Percentiles rank a stretch among this genome's conserved stretches.
phyloP scores from a whole-genome alignment of 2,113 vertebrate genomes.

The Hippocampus guttulatus region DNA sequence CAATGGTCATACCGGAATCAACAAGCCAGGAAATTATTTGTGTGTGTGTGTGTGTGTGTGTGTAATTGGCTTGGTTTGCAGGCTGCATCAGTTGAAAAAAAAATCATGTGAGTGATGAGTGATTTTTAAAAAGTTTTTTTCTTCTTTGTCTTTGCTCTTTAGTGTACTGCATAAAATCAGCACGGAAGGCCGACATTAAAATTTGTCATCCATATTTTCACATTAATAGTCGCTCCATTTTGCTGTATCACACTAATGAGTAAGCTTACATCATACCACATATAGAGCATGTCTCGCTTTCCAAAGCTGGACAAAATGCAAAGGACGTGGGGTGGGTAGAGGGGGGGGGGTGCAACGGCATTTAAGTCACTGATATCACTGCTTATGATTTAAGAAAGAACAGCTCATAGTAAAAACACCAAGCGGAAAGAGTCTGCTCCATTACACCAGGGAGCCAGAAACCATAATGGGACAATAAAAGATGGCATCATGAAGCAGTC shows the following conservation, averaged over 20 bases:
- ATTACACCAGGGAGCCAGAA: conserved; percentile 28
- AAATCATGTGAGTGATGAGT: background rate
- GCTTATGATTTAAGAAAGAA: conserved; percentile 23
- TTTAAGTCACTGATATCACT: conserved; percentile 22
- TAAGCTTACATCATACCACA: background rate
- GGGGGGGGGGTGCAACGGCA: conserved; percentile 3
- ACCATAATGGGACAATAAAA: conserved; percentile 41
- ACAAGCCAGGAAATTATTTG: conserved; percentile 11
- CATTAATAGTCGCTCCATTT: background rate
- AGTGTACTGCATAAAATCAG: background rate
- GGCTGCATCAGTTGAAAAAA: conserved; percentile 3
- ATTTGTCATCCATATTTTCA: background rate
- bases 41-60: too few relatives aligned
- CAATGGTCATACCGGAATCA: conserved; percentile 42
- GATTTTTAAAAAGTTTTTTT: background rate
- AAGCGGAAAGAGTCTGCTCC: conserved; percentile 15
- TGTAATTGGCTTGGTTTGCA: too few relatives aligned
- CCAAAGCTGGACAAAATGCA: background rate
- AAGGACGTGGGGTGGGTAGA: conserved; percentile 10
- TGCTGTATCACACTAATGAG: conserved; percentile 5
- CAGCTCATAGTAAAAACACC: conserved; percentile 24
- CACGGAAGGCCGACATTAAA: conserved; percentile 1
- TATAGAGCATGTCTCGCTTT: conserved; percentile 7
- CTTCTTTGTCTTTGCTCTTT: background rate
- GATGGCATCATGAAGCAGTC: conserved; percentile 22